These are phyloP conservation scores for Grantiella picta DNA, from an alignment of 2,113 vertebrate species.

Conservation along the genomic window DNA sequence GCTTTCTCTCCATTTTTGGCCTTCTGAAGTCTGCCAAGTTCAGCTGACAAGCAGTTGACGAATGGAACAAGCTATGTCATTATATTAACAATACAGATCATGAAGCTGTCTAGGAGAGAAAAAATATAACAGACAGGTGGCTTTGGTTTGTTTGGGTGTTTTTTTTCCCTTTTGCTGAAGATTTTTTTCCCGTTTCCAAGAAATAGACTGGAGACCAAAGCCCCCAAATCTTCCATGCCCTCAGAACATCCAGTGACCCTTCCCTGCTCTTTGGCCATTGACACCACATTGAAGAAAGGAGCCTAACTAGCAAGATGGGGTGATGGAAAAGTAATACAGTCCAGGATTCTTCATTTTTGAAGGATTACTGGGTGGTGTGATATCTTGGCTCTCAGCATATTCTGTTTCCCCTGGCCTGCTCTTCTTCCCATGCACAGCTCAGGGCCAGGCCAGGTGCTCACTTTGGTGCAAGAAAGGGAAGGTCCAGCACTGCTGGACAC, in stretches of 20 bases:
- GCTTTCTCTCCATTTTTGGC: not conserved
- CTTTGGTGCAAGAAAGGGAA: not conserved
- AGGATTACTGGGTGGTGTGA: not conserved
- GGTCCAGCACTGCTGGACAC: not conserved
- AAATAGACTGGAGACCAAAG: not conserved
- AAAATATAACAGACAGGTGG: not conserved
- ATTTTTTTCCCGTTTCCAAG: not conserved
- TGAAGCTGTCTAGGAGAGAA: not conserved
- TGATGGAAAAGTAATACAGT: not conserved
- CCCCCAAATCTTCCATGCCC: not conserved
- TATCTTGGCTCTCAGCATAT: not conserved
- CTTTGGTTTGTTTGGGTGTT: fast-evolving
- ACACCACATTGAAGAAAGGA: not conserved
- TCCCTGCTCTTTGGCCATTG: not conserved
- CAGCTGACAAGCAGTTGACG: not conserved
- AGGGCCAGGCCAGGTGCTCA: not conserved
- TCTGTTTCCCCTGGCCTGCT: not conserved
- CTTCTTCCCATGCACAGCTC: not conserved
- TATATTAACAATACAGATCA: not conserved
- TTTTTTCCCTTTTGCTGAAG: not conserved
- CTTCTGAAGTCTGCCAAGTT: not conserved
- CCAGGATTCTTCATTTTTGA: not conserved
- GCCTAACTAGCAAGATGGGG: not conserved
- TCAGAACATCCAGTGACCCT: not conserved
- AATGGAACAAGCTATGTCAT: not conserved